Evolutionary conservation across 2,797 vertebrate species (phyloP), one percentile per base, ranked within the genome.

Genomic region (Trichosurus vulpecula): DNA sequence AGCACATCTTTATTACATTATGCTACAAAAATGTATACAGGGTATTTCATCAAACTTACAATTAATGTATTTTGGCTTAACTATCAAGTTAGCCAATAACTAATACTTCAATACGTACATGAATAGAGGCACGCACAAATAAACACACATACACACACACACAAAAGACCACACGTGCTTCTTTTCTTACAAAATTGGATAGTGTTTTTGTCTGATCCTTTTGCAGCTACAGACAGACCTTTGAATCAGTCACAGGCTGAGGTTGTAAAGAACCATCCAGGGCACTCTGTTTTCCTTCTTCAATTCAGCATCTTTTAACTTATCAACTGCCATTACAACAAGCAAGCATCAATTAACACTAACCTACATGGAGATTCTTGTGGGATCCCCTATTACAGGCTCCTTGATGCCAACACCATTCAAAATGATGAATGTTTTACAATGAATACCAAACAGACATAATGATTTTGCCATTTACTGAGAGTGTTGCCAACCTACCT

Each of bases 391-490:
- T 95, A 97, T 98, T 97, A 97, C 87, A 98, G 94, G 66, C 93
- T 97, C 92, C 97, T 97, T 95, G 94, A 96, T 98, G 98, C 98
- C 98, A 97, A 98, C 98, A 95, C 94, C 94, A 94, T 98, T 98
- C 97, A 98, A 95, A 97, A 93, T 98, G 96, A 98, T 97, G 96
- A 97, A 98, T 93, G 97, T 98, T 97, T 98, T 94, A 97, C 53
- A 96, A 95, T 57, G 97, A 98, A 98, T 98, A 98, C 97, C 97
- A 98, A 99, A 98, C 58, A 98, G 41, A 90, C 90, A 81, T 87
- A 98, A 98, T 95, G 98, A 98, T 98, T 98, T 98, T 98, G 97
- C 98, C 98, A 98, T 98, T 98, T 98, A 96, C 95, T 98, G 93
- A 97, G 94, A 97, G 91, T 97, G 95, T 98, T 98, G 97, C 98